These are phyloP conservation scores for Smittia aterrima DNA, from an alignment of 2,888 invertebrate genomes.

Conservation along the genomic window DNA sequence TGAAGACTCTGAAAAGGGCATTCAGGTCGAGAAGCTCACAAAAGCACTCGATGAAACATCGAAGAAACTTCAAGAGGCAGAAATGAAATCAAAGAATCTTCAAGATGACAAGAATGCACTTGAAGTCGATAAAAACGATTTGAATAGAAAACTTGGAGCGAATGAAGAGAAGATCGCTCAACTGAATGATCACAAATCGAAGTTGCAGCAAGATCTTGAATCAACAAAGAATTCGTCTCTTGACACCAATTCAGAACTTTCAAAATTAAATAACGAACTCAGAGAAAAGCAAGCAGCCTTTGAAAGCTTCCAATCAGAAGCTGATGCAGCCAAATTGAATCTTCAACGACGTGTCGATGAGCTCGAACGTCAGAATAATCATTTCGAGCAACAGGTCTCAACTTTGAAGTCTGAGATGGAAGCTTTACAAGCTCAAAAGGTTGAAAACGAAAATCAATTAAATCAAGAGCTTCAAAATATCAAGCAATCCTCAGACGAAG, in stretches of 20 bases:
- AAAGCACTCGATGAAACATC: slow-evolving; percentile 50
- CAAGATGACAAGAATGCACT: slow-evolving; percentile 53
- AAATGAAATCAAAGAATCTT: slow-evolving; percentile 52
- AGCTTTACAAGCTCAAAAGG: slow-evolving; percentile 54
- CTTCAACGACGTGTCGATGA: slow-evolving; percentile 55
- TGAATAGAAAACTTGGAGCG: slow-evolving; percentile 59
- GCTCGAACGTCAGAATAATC: slow-evolving; percentile 55
- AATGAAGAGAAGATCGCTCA: slow-evolving; percentile 60
- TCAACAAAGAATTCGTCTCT: slow-evolving; percentile 60
- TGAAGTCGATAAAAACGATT: slow-evolving; percentile 60
- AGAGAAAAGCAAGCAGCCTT: slow-evolving; percentile 60
- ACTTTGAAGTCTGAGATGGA: slow-evolving; percentile 58
- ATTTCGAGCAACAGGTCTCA: slow-evolving; percentile 55
- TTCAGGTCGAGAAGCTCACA: slow-evolving; percentile 45
- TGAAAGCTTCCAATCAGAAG: slow-evolving; percentile 55
- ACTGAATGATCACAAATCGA: slow-evolving; percentile 59
- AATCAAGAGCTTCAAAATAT: slow-evolving; percentile 43
- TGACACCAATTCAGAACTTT: slow-evolving; percentile 61
- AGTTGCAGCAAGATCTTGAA: slow-evolving; percentile 61
- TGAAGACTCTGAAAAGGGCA: slow-evolving; percentile 41
- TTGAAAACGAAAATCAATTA: slow-evolving; percentile 44
- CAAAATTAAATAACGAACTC: slow-evolving; percentile 58
- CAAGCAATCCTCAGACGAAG: slow-evolving; percentile 36
- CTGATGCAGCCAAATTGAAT: slow-evolving; percentile 46
- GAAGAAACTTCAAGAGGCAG: slow-evolving; percentile 55